phyloP scores from a whole-genome alignment of 2,113 vertebrate species.

The Carassius gibelio region DNA sequence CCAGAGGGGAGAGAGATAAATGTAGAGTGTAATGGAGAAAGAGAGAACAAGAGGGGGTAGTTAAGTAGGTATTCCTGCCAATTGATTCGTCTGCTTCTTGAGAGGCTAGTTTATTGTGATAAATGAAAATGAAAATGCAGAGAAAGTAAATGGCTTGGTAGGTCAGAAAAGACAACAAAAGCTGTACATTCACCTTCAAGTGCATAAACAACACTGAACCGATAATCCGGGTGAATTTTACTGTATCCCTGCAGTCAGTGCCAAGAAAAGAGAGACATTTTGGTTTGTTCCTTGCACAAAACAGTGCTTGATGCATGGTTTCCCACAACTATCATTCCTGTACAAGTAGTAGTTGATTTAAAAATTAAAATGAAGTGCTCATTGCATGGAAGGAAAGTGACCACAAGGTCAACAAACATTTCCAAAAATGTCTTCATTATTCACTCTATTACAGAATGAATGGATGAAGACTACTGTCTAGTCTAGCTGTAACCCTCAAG shows the following conservation, averaged over 20 bases:
- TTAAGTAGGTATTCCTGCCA: neutral
- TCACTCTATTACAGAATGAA: neutral
- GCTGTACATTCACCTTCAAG: neutral
- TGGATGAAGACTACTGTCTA: neutral
- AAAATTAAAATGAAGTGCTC: neutral
- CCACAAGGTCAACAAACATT: neutral
- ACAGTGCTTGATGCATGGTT: neutral
- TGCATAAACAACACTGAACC: neutral
- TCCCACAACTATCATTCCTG: neutral
- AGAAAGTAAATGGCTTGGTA: constrained; percentile 5
- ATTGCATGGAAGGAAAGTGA: neutral
- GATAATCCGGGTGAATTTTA: neutral
- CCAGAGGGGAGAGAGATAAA: constrained; percentile 8
- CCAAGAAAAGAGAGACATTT: neutral
- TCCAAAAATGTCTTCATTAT: neutral
- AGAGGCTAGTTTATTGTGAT: constrained; percentile 23
- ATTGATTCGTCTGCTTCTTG: constrained; percentile 2
- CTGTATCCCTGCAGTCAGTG: neutral
- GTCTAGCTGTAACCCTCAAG: neutral
- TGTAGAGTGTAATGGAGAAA: neutral
- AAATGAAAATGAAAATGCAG: constrained; percentile 14
- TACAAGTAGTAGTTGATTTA: neutral
- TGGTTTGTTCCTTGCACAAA: neutral
- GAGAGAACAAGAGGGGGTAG: neutral
- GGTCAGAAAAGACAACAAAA: neutral